Base-by-base conservation (phyloP, 1,140 invertebrate genomes). In the Linepithema humile region DNA sequence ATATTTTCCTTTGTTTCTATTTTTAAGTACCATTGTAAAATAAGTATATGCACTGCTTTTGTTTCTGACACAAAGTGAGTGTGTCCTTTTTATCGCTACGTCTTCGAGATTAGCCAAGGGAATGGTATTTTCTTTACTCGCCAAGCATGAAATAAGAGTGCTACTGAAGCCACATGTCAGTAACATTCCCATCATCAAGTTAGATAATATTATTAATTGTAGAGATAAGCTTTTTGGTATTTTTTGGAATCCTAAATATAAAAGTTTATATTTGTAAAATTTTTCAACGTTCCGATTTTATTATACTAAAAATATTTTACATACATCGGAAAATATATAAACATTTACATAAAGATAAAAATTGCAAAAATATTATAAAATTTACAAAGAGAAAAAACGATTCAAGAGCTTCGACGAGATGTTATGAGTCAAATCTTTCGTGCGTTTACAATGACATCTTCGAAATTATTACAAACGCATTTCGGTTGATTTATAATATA, bases 1-100 rank as follows among this genome's bases (percentile, higher is more conserved):
- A 50, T 65, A 35, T 32, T 65, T 50, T 38, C 50, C 43, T 65
- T 65, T 65, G 60, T 65, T 65, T 50, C 60, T 38, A 65, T 65
- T 50, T 65, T 80, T 69, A 83, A 0, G 9, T 48, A 87, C 69
- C 70, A 75, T 48, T n/a, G 75, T 86, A n/a, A 90, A 85, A 12
- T 62, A 9, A 15, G 62, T 12, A 4, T 91, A 90, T n/a, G 87
- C 88, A 45, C 26, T 62, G 80, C 85, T 91, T 29, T 84, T 59
- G 53, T 87, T 90, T 43, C 91, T 87, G 3, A 92, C 55, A 32
- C 91, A 92, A 55, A 92, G 20, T 5, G 88, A 88, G 60, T 92
- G 88, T 4, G 85, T 90, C 40, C 86, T 70, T 17, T 88, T 83
- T 23, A 38, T 57, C 43, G 29, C 53, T 10, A 91, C 77, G 23